Percentiles rank a stretch among this genome's conserved stretches.
phyloP scores from a whole-genome alignment of 2,888 invertebrate species.

The Eristalis intricaria region DNA sequence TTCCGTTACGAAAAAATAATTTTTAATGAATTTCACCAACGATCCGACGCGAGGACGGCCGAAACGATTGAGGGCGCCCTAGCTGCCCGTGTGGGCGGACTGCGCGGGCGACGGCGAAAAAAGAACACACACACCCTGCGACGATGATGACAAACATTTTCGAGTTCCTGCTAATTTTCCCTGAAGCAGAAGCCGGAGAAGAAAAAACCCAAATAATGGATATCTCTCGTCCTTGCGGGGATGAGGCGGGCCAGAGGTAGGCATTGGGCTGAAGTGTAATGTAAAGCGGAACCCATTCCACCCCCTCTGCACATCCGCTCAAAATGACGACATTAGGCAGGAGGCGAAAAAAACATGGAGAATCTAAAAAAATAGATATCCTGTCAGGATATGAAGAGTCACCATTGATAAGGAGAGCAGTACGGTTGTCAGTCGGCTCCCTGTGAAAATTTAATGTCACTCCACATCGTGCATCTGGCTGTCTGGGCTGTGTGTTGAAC shows the following conservation, averaged over 20 bases:
- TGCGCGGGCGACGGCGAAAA: background rate
- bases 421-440: constrained; percentile 20
- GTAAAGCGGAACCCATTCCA: constrained; percentile 50
- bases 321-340: constrained; percentile 49
- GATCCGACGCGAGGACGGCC: background rate
- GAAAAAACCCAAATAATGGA: constrained; percentile 31
- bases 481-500: constrained; percentile 10
- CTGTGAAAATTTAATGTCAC: constrained; percentile 51
- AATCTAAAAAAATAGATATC: constrained; percentile 23
- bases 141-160: constrained; percentile 46
- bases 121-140: constrained; percentile 1
- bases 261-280: constrained; percentile 46
- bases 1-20: constrained; percentile 39
- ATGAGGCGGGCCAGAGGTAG: background rate
- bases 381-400: constrained; percentile 63
- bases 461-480: constrained; percentile 7
- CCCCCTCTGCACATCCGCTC: constrained; percentile 30
- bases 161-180: constrained; percentile 45
- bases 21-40: constrained; percentile 43
- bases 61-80: background rate
- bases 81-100: no score
- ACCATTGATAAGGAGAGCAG: constrained; percentile 61
- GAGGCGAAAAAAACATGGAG: background rate
- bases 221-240: background rate
- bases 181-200: background rate